Evolutionary conservation across 2,888 invertebrate genomes (phyloP).

Genomic region (Eucera pruinosa): DNA sequence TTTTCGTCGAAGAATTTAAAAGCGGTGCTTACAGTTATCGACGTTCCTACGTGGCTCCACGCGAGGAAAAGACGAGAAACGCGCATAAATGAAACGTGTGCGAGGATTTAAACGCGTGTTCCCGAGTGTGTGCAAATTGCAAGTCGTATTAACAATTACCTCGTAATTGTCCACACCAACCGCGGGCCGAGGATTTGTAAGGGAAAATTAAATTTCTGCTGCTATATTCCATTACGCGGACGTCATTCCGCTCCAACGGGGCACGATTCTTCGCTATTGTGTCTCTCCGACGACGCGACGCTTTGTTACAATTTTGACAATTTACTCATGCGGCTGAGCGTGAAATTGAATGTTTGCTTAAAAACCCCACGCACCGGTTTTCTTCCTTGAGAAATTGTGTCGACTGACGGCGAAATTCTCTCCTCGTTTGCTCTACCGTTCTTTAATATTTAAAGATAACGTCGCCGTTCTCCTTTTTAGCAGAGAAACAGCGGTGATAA

Average conservation of each 20-base stretch:
- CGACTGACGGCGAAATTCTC: background rate
- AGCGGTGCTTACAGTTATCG: too few species aligned
- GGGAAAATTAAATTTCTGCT: slow-evolving; percentile 63
- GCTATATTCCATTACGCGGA: slow-evolving; percentile 46
- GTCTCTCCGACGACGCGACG: background rate
- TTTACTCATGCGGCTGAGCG: slow-evolving; percentile 29
- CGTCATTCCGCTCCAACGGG: slow-evolving; percentile 31
- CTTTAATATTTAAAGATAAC: slow-evolving; percentile 6
- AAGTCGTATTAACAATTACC: slow-evolving; percentile 66
- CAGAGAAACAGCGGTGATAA: too few species aligned
- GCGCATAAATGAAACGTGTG: too few species aligned
- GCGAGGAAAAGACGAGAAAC: slow-evolving; percentile 36
- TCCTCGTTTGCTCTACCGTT: background rate
- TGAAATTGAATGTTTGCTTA: slow-evolving; percentile 43
- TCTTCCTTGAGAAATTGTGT: slow-evolving; percentile 14
- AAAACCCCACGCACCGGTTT: slow-evolving; percentile 6
- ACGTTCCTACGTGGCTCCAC: too few species aligned
- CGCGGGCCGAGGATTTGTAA: slow-evolving; percentile 52
- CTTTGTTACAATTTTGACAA: slow-evolving; percentile 50
- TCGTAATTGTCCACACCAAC: slow-evolving; percentile 60
- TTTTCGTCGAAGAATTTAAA: background rate
- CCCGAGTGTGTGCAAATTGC: slow-evolving; percentile 50
- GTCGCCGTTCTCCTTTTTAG: background rate
- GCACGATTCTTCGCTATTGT: slow-evolving; percentile 34
- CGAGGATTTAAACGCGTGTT: slow-evolving; percentile 42